Base-by-base conservation (phyloP, 2,113 vertebrate species). In the Pseudolaguvia tuberculata region DNA sequence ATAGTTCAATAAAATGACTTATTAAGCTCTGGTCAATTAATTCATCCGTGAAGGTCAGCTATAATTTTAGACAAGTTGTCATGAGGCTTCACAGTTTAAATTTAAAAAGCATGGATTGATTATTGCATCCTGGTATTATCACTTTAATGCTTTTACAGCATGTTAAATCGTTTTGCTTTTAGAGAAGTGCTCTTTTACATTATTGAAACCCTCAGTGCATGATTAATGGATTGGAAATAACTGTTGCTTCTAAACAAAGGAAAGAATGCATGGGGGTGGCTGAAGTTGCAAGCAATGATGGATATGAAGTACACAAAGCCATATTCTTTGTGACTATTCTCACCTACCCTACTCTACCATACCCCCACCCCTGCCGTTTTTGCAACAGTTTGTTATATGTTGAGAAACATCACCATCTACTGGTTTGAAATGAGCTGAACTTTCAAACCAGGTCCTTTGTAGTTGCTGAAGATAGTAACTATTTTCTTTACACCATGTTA, bases 41-140 rank as follows among this genome's bases (percentile, higher is more conserved):
- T 35, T 27, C 0, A 53, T 68, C 57, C 42, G 50, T 74, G 65
- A 69, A 77, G 69, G 63, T 77, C 57, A 69, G 27, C 51, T 59
- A 27, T 53, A 51, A 23, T 61, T 66, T 70, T 21, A 58, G 27
- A 73, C 52, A 55, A 53, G 57, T 55, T 76, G 65, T 69, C 57
- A 79, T 52, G 67, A 14, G 51, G 59, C 27, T 73, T 65, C 20
- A 62, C 39, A 25, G 13, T 62, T 55, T 80, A 73, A n/a, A n/a
- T 80, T 80, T 77, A 70, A 80, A 73, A 77, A 51, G 21, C 50
- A 73, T 11, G 13, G 27, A 80, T 62, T 73, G 75, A 80, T 77
- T 51, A 73, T 70, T 31, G 50, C 65, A 12, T 71, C 51, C 53
- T 35, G 35, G 63, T 74, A 66, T 79, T 76, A 82, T 12, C 72